Conservation (phyloP, 1,140 invertebrate species). For the Meloidogyne floridensis region DNA sequence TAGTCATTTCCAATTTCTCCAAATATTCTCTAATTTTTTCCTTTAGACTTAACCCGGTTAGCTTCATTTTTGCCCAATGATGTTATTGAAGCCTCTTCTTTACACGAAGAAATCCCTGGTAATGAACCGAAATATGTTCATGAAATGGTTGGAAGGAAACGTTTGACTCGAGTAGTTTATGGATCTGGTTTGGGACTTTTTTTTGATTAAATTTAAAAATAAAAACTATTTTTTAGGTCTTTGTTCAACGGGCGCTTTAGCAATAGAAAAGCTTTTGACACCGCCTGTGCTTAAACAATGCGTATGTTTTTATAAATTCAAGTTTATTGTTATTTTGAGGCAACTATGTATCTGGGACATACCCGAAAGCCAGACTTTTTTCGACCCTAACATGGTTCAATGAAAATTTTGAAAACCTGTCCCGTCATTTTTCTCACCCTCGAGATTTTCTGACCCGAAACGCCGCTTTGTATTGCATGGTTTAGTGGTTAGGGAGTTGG, state of each 20-base stretch:
- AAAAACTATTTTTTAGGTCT: conserved; percentile 2
- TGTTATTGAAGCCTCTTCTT: not conserved
- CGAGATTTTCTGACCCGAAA: too few relatives aligned
- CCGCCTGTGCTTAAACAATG: not conserved
- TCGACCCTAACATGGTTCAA: too few relatives aligned
- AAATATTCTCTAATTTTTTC: not conserved
- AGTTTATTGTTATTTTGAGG: not conserved
- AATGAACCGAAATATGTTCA: not conserved
- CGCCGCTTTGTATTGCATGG: too few relatives aligned
- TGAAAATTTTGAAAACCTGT: too few relatives aligned
- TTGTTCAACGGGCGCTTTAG: conserved; percentile 20
- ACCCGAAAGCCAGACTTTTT: too few relatives aligned
- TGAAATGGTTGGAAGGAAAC: conserved; percentile 16
- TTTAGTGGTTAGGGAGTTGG: not conserved
- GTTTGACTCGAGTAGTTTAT: conserved; percentile 27
- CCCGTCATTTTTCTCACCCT: not conserved
- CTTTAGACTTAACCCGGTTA: not conserved
- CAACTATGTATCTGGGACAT: too few relatives aligned
- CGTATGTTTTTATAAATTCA: conserved; percentile 17
- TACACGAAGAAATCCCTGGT: conserved; percentile 27
- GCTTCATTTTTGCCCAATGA: not conserved
- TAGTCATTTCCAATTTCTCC: too few relatives aligned
- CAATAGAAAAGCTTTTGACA: conserved; percentile 17
- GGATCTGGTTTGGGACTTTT: conserved; percentile 30
- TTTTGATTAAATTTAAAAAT: conserved; percentile 13